Evolutionary conservation across 2,888 invertebrate genomes (phyloP).

Genomic region (Amphipyra berbera): DNA sequence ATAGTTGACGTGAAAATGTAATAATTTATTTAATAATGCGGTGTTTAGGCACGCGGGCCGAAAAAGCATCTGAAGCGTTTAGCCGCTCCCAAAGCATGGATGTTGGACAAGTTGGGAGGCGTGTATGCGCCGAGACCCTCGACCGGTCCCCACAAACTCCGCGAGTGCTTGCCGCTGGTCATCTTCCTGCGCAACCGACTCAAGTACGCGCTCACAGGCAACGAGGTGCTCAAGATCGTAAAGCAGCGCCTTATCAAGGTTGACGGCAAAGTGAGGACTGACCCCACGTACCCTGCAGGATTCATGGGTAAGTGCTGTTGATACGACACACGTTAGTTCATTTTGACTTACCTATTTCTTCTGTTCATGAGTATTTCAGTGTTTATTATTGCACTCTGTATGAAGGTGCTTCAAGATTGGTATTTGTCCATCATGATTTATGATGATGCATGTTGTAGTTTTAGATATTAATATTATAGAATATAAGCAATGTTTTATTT

Average conservation of each 20-base stretch:
- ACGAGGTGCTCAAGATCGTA: slow-evolving; percentile 99
- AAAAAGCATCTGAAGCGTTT: slow-evolving; percentile 99
- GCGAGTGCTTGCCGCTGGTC: slow-evolving; percentile 98
- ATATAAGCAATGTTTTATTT: neutral
- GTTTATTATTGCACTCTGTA: no score
- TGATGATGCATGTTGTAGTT: neutral
- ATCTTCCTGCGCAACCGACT: slow-evolving; percentile 99
- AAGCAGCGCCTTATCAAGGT: slow-evolving; percentile 99
- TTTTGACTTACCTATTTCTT: no score
- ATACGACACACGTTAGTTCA: neutral
- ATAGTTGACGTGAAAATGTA: slow-evolving; percentile 22
- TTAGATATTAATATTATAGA: no score
- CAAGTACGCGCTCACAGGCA: slow-evolving; percentile 99
- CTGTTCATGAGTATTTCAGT: no score
- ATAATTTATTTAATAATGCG: slow-evolving; percentile 40
- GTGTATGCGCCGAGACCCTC: slow-evolving; percentile 99
- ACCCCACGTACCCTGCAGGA: slow-evolving; percentile 99
- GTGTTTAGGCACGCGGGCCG: slow-evolving; percentile 97
- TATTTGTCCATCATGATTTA: no score
- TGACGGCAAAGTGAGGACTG: slow-evolving; percentile 99
- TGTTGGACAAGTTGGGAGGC: slow-evolving; percentile 99
- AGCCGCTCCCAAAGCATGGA: slow-evolving; percentile 99
- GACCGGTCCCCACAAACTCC: slow-evolving; percentile 98
- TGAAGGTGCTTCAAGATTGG: no score
- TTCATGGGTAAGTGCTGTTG: slow-evolving; percentile 96